Base-by-base conservation (phyloP, 1,140 invertebrate species). In the Papilio polyxenes region DNA sequence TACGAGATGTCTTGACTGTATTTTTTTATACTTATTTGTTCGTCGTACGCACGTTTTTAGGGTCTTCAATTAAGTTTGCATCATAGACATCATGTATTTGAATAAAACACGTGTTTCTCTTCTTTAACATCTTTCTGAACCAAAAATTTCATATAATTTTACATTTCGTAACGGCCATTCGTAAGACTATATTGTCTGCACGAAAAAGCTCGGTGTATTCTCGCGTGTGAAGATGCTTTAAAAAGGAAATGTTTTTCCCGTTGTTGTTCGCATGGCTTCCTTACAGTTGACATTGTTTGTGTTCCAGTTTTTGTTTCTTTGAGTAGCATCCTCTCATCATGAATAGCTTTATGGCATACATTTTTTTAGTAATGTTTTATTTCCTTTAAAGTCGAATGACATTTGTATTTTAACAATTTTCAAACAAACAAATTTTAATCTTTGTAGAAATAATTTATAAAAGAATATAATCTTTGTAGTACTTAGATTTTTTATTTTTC, bases 191-290 rank as follows among this genome's bases (percentile, higher is more conserved):
- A 69, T 69, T 72, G 31, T 72, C 65, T 72, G 65, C 5, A 37
- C 0, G 65, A 37, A 72, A 72, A 72, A 72, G 65, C 65, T 15
- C 31, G 11, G 23, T 37, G 65, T 37, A 40, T 72, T 15, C 11
- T 72, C 65, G 23, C 65, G 65, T 40, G 65, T 72, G 65, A 72
- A 37, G 65, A 72, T 40, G 65, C 31, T 72, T 37, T 72, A 72
- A 37, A 72, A 72, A 72, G 65, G 31, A 40, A 72, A 72, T 72
- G 13, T 31, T 37, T 72, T 72, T 72, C 23, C 31, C 62, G 20
- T 65, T 72, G n/a, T n/a, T n/a, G 65, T 72, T 37, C 6, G 62
- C 23, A 4, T 6, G 13, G 65, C 31, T 72, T 72, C 13, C 31
- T 72, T 72, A 40, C 15, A 72, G 65, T 72, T 72, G 31, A 72